These are phyloP conservation scores for Congeria kusceri DNA, from an alignment of 2,888 invertebrate genomes.

Conservation along the genomic window DNA sequence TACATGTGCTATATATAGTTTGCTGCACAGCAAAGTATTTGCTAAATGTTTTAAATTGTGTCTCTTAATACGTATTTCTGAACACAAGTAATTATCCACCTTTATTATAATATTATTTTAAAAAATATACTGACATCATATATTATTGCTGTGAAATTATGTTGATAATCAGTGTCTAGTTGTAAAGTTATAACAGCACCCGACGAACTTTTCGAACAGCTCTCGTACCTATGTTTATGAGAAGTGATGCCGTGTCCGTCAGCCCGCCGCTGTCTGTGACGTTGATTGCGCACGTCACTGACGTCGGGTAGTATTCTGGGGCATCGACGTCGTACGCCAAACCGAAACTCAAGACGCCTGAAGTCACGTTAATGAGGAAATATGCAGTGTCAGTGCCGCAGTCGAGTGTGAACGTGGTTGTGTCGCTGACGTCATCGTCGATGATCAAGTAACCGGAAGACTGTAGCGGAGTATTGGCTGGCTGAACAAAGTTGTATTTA, in stretches of 20 bases:
- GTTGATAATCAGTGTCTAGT: no score
- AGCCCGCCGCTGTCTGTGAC: slow-evolving; percentile 54
- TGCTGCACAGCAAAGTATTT: no score
- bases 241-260: slow-evolving; percentile 20
- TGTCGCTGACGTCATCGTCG: slow-evolving; percentile 56
- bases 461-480: slow-evolving; percentile 21
- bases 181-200: no score
- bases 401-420: slow-evolving; percentile 59
- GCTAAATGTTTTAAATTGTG: no score
- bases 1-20: no score
- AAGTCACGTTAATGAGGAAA: slow-evolving; percentile 55
- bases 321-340: slow-evolving; percentile 26
- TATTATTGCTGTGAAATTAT: no score
- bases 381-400: slow-evolving; percentile 66
- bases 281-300: slow-evolving; percentile 52
- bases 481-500: slow-evolving; percentile 7
- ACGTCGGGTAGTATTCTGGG: slow-evolving; percentile 30
- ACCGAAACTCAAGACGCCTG: slow-evolving; percentile 50
- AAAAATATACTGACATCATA: background rate
- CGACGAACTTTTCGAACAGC: no score
- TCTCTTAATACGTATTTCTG: no score
- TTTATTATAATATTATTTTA: no score
- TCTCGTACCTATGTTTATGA: slow-evolving; percentile 17
- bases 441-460: slow-evolving; percentile 63
- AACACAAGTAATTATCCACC: no score